Evolutionary conservation across 2,797 vertebrate genomes (phyloP).

Genomic region (Ispidina lecontei): DNA sequence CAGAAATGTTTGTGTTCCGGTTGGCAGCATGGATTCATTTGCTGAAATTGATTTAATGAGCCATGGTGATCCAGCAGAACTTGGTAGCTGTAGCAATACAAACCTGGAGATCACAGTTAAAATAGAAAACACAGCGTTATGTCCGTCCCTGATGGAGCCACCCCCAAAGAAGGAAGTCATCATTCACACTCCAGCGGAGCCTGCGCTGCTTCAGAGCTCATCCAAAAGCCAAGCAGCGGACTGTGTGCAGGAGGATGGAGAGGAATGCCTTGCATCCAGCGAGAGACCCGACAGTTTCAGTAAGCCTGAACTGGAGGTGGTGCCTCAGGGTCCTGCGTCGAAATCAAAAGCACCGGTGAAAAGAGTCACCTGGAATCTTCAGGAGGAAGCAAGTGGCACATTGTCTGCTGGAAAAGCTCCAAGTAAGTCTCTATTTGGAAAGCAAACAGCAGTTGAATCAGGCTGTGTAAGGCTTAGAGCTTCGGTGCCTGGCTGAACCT

Average conservation of each 20-base stretch:
- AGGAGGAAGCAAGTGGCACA: slow-evolving; percentile 80
- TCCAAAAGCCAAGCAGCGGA: neutral
- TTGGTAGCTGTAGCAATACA: slow-evolving; percentile 5
- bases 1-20: slow-evolving; percentile 51
- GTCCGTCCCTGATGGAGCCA: neutral
- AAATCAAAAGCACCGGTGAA: slow-evolving; percentile 90
- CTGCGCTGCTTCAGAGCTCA: neutral
- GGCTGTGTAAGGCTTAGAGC: neutral
- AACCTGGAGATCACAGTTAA: slow-evolving; percentile 49
- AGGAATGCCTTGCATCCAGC: slow-evolving; percentile 14
- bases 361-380: slow-evolving; percentile 97
- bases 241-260: slow-evolving; percentile 6
- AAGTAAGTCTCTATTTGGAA: slow-evolving; percentile 75
- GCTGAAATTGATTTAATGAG: slow-evolving; percentile 11
- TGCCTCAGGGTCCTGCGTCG: slow-evolving; percentile 26
- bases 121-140: slow-evolving; percentile 38
- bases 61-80: neutral
- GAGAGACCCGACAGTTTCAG: slow-evolving; percentile 5
- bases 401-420: slow-evolving; percentile 78
- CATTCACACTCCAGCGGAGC: neutral
- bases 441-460: neutral
- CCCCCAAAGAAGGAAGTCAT: neutral
- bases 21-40: slow-evolving; percentile 57
- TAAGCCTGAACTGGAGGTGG: slow-evolving; percentile 68
- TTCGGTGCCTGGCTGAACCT: neutral